A percentile compares a stretch with the other conserved stretches of the same genome.
These are phyloP conservation scores for Neotoma lepida DNA, from an alignment of 2,113 vertebrate genomes.

Conservation along the genomic window DNA sequence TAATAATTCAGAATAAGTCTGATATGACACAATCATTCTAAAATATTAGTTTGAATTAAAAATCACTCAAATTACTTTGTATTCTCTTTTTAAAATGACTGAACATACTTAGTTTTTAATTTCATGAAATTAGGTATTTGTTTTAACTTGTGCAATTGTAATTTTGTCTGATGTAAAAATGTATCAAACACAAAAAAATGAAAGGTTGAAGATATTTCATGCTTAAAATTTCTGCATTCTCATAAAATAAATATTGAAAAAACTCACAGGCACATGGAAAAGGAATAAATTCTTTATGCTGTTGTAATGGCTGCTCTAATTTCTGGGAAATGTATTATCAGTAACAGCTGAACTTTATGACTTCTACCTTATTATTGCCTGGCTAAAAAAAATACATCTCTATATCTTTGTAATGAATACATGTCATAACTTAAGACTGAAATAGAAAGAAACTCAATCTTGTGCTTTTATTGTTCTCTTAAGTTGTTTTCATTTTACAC, in stretches of 20 bases:
- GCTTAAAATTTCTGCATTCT: not conserved
- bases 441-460: not conserved
- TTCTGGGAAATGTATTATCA: not conserved
- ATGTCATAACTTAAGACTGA: not conserved
- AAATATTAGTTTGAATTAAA: not conserved
- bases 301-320: not conserved
- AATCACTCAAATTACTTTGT: not conserved
- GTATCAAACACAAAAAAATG: not conserved
- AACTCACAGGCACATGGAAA: not conserved
- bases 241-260: not conserved
- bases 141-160: not conserved
- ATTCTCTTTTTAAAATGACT: not conserved
- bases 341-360: not conserved
- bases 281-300: not conserved
- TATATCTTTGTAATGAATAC: not conserved
- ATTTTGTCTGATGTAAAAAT: not conserved
- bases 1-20: not conserved
- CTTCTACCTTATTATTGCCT: not conserved
- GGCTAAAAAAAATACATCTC: not conserved
- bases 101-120: not conserved
- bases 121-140: not conserved
- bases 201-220: not conserved
- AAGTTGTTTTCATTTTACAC: not conserved
- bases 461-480: not conserved
- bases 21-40: rapidly evolving